Base-by-base conservation (phyloP, 2,888 invertebrate genomes). In the Apoda limacodes region DNA sequence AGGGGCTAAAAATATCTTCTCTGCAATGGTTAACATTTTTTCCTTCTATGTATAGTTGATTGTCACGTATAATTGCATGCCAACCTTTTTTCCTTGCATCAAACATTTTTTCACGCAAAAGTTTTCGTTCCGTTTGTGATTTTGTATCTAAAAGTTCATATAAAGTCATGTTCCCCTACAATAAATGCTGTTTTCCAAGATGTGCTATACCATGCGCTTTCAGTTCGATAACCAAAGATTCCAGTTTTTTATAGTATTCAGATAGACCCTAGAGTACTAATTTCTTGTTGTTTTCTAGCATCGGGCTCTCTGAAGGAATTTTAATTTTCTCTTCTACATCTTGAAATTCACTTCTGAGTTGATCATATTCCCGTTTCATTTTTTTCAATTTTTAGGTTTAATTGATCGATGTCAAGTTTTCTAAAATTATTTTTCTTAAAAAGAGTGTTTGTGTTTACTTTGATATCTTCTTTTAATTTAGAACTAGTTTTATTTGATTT, bases 61-160 rank as follows among this genome's bases (percentile, higher is more conserved):
- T 5, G 14, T 14, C 10, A 10, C 15, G 10, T 14, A 25, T 25
- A 10, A 25, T n/a, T 15, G 25, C 25, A 11, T 25, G 15, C 5
- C 17, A 17, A 7, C 25, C 25, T 9, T 15, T 25, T 25, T 25
- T 25, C 2, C 25, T 9, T 4, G 25, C 25, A 5, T 25, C 25
- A 9, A 25, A 11, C 25, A 25, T 25, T 7, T 5, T 9, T 10
- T 14, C 17, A 15, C 25, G 9, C 12, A 25, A 15, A 9, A 7
- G 4, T 15, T 25, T 25, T 4, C 5, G 25, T n/a, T 25, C 25
- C 6, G 9, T 5, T 3, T 15, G 4, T 2, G 14, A 15, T 3
- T 14, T 4, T 13, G n/a, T 4, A 17, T 25, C 25, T 2, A 25
- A 12, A 9, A 15, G n/a, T 14, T 25, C 25, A 25, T 9, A 15